phyloP scores from a whole-genome alignment of 2,113 vertebrate species.

The human (Homo sapiens) region DNA sequence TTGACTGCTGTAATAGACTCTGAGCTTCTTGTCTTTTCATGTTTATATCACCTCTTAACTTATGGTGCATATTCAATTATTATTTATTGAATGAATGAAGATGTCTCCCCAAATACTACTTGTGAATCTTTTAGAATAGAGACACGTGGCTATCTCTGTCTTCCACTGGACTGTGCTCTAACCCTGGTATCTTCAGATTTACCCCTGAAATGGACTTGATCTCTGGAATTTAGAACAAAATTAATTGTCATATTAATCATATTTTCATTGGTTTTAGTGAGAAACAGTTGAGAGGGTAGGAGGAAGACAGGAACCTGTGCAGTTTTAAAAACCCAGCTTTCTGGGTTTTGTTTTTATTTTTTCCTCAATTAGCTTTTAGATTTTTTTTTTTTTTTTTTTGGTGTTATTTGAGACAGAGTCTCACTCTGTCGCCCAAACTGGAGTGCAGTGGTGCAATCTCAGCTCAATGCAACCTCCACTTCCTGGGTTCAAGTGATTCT shows the following conservation, averaged over 20 bases:
- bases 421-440: no score
- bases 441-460: no score
- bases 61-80: neutral
- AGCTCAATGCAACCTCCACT: no score
- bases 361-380: neutral
- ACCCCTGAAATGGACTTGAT: neutral
- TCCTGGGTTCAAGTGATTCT: no score
- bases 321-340: constrained; percentile 15
- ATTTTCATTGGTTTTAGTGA: constrained; percentile 5
- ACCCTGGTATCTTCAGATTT: neutral
- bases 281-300: neutral
- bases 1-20: neutral
- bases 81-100: neutral
- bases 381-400: no score
- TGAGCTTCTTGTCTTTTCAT: neutral
- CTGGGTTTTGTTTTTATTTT: neutral
- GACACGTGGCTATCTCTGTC: neutral
- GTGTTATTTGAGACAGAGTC: no score
- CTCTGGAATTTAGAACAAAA: neutral
- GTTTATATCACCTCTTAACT: neutral
- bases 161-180: neutral
- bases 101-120: neutral
- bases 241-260: neutral
- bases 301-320: neutral
- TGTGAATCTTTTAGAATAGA: neutral